Evolutionary conservation across 1,140 invertebrate species (phyloP).

Genomic region (Plutomurus gul): DNA sequence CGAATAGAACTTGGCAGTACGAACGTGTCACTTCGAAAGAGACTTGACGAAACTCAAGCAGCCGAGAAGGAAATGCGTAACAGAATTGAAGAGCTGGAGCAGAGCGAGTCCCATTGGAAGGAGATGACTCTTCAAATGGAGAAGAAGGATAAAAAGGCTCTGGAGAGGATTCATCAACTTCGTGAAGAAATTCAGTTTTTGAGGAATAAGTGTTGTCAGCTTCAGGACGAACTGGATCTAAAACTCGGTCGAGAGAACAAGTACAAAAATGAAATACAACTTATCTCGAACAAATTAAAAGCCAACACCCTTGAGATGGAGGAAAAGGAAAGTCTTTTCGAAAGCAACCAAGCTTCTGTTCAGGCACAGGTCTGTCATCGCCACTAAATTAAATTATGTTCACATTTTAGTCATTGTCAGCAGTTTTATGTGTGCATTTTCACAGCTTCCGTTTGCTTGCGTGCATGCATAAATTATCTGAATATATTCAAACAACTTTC

Average conservation of each 20-base stretch:
- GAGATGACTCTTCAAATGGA: slow-evolving; percentile 52
- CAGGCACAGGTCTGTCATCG: slow-evolving; percentile 42
- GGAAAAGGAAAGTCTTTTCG: slow-evolving; percentile 48
- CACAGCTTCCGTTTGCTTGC: too few relatives aligned
- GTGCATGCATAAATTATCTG: too few relatives aligned
- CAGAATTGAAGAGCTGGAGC: slow-evolving; percentile 57
- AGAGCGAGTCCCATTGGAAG: slow-evolving; percentile 52
- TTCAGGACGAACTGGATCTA: slow-evolving; percentile 50
- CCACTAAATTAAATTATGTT: too few relatives aligned
- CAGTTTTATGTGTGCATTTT: too few relatives aligned
- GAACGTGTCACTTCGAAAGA: slow-evolving; percentile 47
- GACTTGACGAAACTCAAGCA: slow-evolving; percentile 54
- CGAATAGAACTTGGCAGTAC: slow-evolving; percentile 53
- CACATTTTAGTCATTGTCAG: too few relatives aligned
- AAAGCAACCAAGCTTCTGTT: slow-evolving; percentile 34
- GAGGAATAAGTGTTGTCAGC: slow-evolving; percentile 47
- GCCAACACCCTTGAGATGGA: slow-evolving; percentile 32
- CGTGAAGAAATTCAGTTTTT: slow-evolving; percentile 49
- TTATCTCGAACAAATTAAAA: slow-evolving; percentile 42
- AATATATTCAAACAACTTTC: too few relatives aligned
- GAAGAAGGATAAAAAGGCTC: slow-evolving; percentile 39
- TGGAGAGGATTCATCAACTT: slow-evolving; percentile 42
- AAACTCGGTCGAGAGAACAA: slow-evolving; percentile 34
- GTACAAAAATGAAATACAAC: slow-evolving; percentile 49
- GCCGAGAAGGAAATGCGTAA: slow-evolving; percentile 54